These are phyloP conservation scores for Hystrix brachyura DNA, from an alignment of 2,113 vertebrate genomes.

Conservation along the genomic window DNA sequence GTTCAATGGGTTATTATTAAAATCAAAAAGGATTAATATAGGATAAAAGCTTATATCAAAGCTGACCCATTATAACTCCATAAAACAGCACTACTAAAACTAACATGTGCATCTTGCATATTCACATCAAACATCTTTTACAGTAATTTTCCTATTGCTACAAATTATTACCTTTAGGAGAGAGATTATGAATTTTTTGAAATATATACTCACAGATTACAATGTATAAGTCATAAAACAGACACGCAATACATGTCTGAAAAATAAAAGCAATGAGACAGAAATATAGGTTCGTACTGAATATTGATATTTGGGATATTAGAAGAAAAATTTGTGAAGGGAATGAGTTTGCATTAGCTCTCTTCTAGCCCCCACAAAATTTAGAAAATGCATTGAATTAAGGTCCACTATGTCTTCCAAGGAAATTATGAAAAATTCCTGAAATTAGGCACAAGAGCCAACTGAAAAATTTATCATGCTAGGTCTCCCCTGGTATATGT, in stretches of 20 bases:
- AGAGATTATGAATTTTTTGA: slow-evolving; percentile 1
- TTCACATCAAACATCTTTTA: background rate
- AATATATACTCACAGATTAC: background rate
- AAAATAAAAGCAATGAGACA: background rate
- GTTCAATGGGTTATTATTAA: background rate
- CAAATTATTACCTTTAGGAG: background rate
- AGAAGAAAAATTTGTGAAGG: background rate
- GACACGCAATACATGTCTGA: background rate
- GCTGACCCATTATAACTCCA: background rate
- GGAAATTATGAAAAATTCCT: background rate
- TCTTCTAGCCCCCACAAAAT: background rate
- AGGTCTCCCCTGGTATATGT: background rate
- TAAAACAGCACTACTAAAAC: background rate
- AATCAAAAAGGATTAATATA: background rate
- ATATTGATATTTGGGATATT: background rate
- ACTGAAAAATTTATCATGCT: background rate
- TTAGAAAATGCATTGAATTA: background rate
- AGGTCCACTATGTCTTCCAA: background rate
- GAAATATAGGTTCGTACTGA: background rate
- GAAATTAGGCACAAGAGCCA: slow-evolving; percentile 43
- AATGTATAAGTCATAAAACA: background rate
- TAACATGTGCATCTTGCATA: background rate
- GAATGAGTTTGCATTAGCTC: background rate
- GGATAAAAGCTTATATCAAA: background rate
- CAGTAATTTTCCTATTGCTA: background rate